phyloP scores from a whole-genome alignment of 2,797 vertebrate species.

The Vespertilio murinus region DNA sequence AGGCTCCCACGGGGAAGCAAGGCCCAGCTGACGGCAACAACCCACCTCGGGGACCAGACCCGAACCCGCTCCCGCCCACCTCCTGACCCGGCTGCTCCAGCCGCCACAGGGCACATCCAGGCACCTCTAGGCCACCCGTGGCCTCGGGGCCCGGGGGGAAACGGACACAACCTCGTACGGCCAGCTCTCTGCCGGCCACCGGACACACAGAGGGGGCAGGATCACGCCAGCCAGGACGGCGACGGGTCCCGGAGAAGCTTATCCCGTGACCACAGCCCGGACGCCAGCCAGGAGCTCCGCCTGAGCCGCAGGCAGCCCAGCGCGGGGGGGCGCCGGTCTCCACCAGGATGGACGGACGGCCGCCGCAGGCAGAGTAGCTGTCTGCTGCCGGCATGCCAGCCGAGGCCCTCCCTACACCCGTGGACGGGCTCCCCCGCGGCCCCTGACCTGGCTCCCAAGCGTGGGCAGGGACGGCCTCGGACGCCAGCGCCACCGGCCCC shows the following conservation, averaged over 20 bases:
- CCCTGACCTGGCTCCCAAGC: background rate
- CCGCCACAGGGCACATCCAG: background rate
- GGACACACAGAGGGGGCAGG: background rate
- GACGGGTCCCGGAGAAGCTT: background rate
- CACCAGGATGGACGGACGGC: too few relatives aligned
- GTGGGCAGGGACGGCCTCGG: background rate
- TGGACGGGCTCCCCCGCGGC: background rate
- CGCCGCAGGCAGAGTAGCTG: too few relatives aligned
- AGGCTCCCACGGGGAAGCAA: background rate
- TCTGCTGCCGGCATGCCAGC: background rate
- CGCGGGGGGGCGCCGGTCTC: background rate
- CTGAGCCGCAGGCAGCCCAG: background rate
- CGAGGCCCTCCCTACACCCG: background rate
- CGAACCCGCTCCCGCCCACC: background rate
- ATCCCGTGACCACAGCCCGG: background rate
- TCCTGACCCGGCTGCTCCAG: background rate
- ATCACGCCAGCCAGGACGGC: background rate
- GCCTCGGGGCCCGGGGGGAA: background rate
- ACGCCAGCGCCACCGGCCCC: background rate
- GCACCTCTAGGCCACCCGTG: background rate
- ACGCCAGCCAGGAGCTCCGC: background rate
- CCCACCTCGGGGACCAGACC: background rate
- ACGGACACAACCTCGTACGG: background rate
- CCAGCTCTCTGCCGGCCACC: background rate
- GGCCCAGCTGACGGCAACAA: background rate